These are phyloP conservation scores for Trissolcus basalis DNA, from an alignment of 1,140 invertebrate species.

Conservation along the genomic window DNA sequence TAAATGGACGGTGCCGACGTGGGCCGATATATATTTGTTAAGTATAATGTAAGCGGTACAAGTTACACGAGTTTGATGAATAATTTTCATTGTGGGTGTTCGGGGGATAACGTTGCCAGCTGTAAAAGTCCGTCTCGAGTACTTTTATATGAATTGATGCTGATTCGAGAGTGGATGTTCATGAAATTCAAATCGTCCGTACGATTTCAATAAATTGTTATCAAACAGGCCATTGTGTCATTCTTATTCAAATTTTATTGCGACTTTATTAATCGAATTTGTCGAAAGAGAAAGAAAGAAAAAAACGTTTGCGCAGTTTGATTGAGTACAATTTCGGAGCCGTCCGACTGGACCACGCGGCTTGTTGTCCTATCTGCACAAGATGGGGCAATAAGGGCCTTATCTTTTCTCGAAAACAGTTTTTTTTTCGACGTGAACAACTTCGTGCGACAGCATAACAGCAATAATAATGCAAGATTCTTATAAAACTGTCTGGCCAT, in stretches of 20 bases:
- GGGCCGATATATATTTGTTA: constrained; percentile 44
- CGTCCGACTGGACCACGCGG: neutral
- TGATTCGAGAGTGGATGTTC: constrained; percentile 20
- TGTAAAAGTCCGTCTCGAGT: constrained; percentile 29
- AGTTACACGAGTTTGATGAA: constrained; percentile 48
- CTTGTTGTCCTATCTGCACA: constrained; percentile 16
- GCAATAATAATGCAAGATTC: constrained; percentile 39
- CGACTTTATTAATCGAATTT: constrained; percentile 20
- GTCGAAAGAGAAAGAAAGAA: neutral
- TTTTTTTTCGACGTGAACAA: constrained; percentile 46
- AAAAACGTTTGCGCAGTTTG: constrained; percentile 2
- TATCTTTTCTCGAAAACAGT: constrained; percentile 22
- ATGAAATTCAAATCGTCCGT: constrained; percentile 37
- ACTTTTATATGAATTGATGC: constrained; percentile 24
- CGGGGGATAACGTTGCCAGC: constrained; percentile 30
- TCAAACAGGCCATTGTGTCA: constrained; percentile 22
- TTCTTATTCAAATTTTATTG: constrained; percentile 38
- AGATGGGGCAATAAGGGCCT: constrained; percentile 31
- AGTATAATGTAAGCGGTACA: constrained; percentile 43
- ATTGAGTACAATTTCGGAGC: constrained; percentile 25
- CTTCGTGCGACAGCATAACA: constrained; percentile 30
- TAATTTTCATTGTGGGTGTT: constrained; percentile 47
- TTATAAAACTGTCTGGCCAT: constrained; percentile 36
- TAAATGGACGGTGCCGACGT: constrained; percentile 31
- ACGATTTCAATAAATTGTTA: constrained; percentile 31